Base-by-base conservation (phyloP, 2,888 invertebrate genomes). In the Hipparchia sbordonii region DNA sequence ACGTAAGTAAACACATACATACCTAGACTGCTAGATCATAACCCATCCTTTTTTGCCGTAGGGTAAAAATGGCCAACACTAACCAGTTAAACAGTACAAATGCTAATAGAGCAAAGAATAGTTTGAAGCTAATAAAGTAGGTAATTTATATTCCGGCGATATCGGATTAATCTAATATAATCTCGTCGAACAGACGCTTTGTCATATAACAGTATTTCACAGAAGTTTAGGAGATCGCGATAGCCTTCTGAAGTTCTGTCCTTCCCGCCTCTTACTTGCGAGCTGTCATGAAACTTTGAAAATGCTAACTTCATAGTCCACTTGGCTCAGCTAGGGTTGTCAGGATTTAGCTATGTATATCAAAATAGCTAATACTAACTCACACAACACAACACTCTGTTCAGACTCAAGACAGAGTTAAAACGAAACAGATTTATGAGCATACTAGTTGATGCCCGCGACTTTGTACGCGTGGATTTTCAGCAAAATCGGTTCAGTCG, bases 251-350 rank as follows among this genome's bases (percentile, higher is more conserved):
- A 23, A 23, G 23, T 23, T 23, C 23, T 62, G 67, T 67, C 70
- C 70, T 45, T 61, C 56, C 39, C 39, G 39, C 39, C 39, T 39
- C 39, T 39, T 66, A 67, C 74, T 76, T 69, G 66, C 23, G 71
- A 74, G 72, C 74, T 76, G 72, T 74, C 75, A 72, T 65, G 71
- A 71, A 76, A 76, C 74, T 76, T 74, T 66, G 70, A 67, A 72
- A 76, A 74, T 74, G 72, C 69, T 74, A 71, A 74, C 72, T 76
- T 74, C 60, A 61, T 72, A 69, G 76, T 72, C 62, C 70, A 72
- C 65, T 73, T 51, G 67, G 59, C 69, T 9, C 52, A 13, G 62
- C 33, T 72, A 76, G 74, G 76, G 23, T 23, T 23, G 23, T 23
- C 23, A 23, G 23, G 23, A 23, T 23, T 23, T 23, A 23, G 23